Conservation (phyloP, 2,888 invertebrate species). For the Lissocephala sabroskyi region DNA sequence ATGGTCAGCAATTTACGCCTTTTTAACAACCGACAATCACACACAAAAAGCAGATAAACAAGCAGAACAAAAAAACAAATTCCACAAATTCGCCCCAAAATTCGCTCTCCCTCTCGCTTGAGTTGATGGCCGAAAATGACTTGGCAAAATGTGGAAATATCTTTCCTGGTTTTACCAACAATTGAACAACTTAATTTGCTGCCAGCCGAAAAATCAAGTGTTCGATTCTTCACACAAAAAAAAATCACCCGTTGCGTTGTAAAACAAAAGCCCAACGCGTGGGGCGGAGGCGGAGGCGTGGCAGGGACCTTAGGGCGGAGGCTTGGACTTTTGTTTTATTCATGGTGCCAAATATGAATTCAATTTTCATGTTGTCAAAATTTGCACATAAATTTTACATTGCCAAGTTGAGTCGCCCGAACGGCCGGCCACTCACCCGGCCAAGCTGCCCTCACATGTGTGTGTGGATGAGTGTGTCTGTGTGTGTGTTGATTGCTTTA, state of each 20-base stretch:
- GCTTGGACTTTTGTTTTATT: slow-evolving; percentile 6
- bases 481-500: slow-evolving; percentile 19
- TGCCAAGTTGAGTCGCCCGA: slow-evolving; percentile 14
- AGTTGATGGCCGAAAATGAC: no score
- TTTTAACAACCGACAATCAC: neutral
- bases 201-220: no score
- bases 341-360: slow-evolving; percentile 24
- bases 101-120: no score
- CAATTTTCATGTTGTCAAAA: slow-evolving; percentile 35
- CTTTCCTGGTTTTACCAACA: no score
- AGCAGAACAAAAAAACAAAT: neutral
- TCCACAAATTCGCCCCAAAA: no score
- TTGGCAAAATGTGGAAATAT: no score
- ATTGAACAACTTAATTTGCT: no score
- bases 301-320: no score
- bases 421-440: neutral
- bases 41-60: neutral
- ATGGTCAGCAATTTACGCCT: neutral
- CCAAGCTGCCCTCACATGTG: neutral
- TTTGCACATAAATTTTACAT: slow-evolving; percentile 39
- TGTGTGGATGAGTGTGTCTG: neutral
- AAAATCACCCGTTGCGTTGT: no score
- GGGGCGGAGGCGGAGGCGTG: no score
- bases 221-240: no score
- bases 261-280: no score